Evolutionary conservation across 2,113 vertebrate species (phyloP), one percentile per base, ranked within the genome.

Genomic region (Mirounga angustirostris): DNA sequence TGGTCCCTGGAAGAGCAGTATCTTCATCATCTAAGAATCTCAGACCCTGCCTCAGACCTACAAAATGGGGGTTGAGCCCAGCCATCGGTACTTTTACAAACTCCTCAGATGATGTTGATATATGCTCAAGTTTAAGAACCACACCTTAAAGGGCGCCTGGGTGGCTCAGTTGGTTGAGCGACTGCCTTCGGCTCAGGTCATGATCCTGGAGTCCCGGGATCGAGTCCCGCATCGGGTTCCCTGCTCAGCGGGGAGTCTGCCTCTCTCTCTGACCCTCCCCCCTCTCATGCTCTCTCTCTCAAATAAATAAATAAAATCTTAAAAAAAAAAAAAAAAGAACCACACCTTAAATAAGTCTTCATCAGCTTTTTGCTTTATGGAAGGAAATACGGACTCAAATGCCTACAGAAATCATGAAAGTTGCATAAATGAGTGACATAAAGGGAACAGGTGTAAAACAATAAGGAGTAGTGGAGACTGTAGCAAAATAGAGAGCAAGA

Each of bases 281-380:
- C n/a, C n/a, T n/a, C n/a, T n/a, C n/a, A n/a, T n/a, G n/a, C n/a
- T n/a, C n/a, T n/a, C n/a, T n/a, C n/a, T n/a, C n/a, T n/a, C n/a
- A n/a, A n/a, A n/a, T n/a, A n/a, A n/a, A n/a, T n/a, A n/a, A n/a
- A n/a, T n/a, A n/a, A n/a, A n/a, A n/a, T n/a, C n/a, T n/a, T n/a
- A n/a, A n/a, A n/a, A n/a, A n/a, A n/a, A n/a, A n/a, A n/a, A n/a
- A n/a, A n/a, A n/a, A n/a, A 90, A 90, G 76, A 93, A 82, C 10
- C n/a, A 96, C 18, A 80, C 22, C 2, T 52, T 91, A 79, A 61
- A 61, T 85, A 90, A 95, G 6, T 86, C 24, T 85, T 88, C 74
- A 36, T 54, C n/a, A 21, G 22, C 71, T 96, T 93, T 50, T 40
- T 95, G 40, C 16, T 59, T 94, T 80, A 46, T 3, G 50, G 18